Evolutionary conservation across 2,888 invertebrate genomes (phyloP).

Genomic region (Diarsia brunnea): DNA sequence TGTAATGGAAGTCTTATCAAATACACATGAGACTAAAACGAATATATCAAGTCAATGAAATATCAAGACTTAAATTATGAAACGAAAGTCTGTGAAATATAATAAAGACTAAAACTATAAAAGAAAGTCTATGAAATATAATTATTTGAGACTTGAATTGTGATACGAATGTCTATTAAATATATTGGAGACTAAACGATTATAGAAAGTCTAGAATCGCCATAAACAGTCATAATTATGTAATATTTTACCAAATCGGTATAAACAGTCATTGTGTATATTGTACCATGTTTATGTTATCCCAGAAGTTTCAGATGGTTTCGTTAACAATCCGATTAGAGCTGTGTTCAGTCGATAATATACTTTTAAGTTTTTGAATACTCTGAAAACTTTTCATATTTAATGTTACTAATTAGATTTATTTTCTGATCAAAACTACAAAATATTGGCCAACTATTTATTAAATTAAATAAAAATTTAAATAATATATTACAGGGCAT

Average conservation of each 20-base stretch:
- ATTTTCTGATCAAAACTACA: slow-evolving; percentile 45
- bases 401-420: slow-evolving; percentile 19
- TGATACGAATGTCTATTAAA: slow-evolving; percentile 39
- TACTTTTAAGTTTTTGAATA: slow-evolving; percentile 66
- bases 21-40: slow-evolving; percentile 30
- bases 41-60: slow-evolving; percentile 30
- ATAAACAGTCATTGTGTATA: slow-evolving; percentile 61
- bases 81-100: slow-evolving; percentile 16
- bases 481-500: slow-evolving; percentile 40
- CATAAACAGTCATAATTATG: slow-evolving; percentile 42
- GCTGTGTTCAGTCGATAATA: slow-evolving; percentile 56
- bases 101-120: slow-evolving; percentile 11
- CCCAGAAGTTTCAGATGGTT: slow-evolving; percentile 65
- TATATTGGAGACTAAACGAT: slow-evolving; percentile 17
- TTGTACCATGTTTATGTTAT: slow-evolving; percentile 59
- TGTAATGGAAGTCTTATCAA: slow-evolving; percentile 29
- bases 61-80: slow-evolving; percentile 26
- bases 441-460: slow-evolving; percentile 50
- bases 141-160: slow-evolving; percentile 21
- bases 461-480: slow-evolving; percentile 41
- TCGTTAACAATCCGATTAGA: slow-evolving; percentile 62
- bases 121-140: slow-evolving; percentile 44
- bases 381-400: slow-evolving; percentile 60
- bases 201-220: slow-evolving; percentile 53
- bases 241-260: slow-evolving; percentile 56